These are phyloP conservation scores for Conus ventricosus DNA, from an alignment of 1,140 invertebrate genomes.

Conservation along the genomic window DNA sequence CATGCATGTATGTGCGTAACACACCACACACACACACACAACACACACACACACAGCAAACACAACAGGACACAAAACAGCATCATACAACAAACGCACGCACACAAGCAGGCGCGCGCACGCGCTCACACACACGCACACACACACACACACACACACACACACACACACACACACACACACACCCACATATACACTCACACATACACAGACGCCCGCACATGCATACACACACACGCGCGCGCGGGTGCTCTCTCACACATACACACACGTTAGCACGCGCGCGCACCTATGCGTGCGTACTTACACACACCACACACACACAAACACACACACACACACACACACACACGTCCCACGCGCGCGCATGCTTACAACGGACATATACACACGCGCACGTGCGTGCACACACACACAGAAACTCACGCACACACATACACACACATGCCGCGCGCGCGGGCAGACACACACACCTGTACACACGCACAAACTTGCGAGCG, in stretches of 20 bases:
- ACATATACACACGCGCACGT: neutral
- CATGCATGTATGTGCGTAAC: too few species aligned
- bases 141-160: constrained; percentile 11
- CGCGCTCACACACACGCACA: neutral
- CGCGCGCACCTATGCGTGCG: too few species aligned
- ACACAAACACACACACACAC: neutral
- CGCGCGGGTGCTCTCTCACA: neutral
- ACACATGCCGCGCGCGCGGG: neutral
- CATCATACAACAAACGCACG: neutral
- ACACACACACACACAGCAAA: neutral
- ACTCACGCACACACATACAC: neutral
- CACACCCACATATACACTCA: neutral
- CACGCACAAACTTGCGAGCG: too few species aligned
- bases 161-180: constrained; percentile 18
- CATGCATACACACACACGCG: neutral
- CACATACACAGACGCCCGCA: neutral
- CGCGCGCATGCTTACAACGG: neutral
- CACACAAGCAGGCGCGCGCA: neutral
- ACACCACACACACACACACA: too few species aligned
- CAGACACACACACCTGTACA: neutral
- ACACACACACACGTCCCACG: too few species aligned
- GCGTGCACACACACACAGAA: neutral
- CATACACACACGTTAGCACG: neutral
- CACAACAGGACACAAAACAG: neutral
- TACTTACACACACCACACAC: neutral